These are phyloP conservation scores for Aphaenogaster rudis DNA, from an alignment of 1,140 invertebrate species.

Conservation along the genomic window DNA sequence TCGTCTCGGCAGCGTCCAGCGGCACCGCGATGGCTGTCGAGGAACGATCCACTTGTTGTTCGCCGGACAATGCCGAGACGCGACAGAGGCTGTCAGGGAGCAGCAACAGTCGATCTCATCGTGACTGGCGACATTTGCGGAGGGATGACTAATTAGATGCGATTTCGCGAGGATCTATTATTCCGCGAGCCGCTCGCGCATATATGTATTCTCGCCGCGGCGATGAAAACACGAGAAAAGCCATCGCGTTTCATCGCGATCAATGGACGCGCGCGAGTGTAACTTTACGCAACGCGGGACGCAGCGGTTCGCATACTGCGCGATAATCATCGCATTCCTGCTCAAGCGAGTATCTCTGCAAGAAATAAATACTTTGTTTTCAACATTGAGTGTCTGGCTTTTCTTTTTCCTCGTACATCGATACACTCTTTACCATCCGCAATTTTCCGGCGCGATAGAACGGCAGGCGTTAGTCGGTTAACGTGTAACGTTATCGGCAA, in stretches of 20 bases:
- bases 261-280: not conserved
- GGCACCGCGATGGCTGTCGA: conserved; percentile 10
- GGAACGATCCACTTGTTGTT: not conserved
- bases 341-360: not conserved
- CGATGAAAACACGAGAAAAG: not conserved
- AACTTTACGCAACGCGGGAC: not conserved
- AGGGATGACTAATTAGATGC: conserved; percentile 25
- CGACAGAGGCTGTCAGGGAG: not conserved
- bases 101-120: not conserved
- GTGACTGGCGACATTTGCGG: conserved; percentile 1
- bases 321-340: conserved; percentile 19
- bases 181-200: not conserved
- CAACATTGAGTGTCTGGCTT: not conserved
- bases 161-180: not conserved
- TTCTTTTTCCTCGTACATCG: not conserved
- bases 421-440: not conserved
- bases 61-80: not conserved
- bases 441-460: conserved; percentile 2
- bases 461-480: not conserved
- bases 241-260: not conserved
- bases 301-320: not conserved
- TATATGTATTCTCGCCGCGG: not conserved
- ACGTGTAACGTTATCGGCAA: conserved; percentile 11
- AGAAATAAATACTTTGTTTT: conserved; percentile 12
- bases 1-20: too few relatives aligned